A percentile compares a stretch with the other conserved stretches of the same genome.
Conservation (phyloP, 2,797 vertebrate species). For the Acridotheres tristis region DNA sequence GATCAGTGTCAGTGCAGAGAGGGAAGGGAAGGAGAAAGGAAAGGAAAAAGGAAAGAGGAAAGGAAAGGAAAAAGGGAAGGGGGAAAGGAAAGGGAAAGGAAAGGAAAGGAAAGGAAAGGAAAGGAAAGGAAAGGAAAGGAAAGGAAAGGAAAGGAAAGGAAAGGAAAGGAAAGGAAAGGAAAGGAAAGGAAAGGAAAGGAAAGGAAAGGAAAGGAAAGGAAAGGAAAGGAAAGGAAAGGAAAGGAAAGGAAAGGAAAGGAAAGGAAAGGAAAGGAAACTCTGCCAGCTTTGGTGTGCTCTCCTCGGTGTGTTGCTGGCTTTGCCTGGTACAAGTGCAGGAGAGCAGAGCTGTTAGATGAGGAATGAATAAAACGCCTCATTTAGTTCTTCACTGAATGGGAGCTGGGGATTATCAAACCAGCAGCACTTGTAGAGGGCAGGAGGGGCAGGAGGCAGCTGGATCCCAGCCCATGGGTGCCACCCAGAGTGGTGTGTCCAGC, state of each 20-base stretch:
- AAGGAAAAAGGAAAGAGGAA: not conserved
- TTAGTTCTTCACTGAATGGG: not conserved
- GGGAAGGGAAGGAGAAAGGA: not conserved
- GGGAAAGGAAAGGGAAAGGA: not conserved
- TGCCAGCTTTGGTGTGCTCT: not conserved
- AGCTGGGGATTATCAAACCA: not conserved
- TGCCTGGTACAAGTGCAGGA: not conserved
- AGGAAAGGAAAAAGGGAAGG: not conserved
- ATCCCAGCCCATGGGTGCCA: not conserved
- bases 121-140: not conserved
- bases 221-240: not conserved
- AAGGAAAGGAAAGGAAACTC: not conserved
- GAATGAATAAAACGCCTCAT: constrained; percentile 11
- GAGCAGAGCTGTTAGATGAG: not conserved
- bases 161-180: not conserved
- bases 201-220: not conserved
- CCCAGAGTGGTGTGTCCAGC: not conserved
- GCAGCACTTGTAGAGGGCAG: not conserved
- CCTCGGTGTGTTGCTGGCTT: not conserved
- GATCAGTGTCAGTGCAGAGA: not conserved
- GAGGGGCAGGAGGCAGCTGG: not conserved
- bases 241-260: not conserved
- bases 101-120: not conserved
- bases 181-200: not conserved
- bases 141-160: not conserved